Percentiles rank a stretch among this genome's conserved stretches.
phyloP scores from a whole-genome alignment of 2,797 vertebrate species.

The Sebastes steindachneri region DNA sequence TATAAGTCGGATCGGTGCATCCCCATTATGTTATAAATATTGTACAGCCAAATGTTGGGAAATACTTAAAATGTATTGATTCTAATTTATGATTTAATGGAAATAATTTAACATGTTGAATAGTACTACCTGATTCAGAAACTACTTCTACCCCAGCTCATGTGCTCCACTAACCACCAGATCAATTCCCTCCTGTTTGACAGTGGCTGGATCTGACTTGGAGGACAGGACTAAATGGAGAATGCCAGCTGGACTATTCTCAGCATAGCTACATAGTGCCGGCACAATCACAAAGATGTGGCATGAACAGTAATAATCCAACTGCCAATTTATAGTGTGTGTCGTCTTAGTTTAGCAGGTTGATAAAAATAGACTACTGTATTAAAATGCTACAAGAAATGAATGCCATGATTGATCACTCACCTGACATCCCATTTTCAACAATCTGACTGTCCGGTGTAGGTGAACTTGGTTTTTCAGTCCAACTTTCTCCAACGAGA shows the following conservation, averaged over 20 bases:
- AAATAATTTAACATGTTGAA: background rate
- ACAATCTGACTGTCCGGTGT: slow-evolving; percentile 55
- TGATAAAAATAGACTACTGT: background rate
- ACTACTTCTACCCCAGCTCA: background rate
- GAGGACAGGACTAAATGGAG: slow-evolving; percentile 71
- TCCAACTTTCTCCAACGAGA: slow-evolving; percentile 71
- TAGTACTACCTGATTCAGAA: background rate
- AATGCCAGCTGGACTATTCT: slow-evolving; percentile 83
- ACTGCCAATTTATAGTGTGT: slow-evolving; percentile 11
- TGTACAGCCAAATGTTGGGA: background rate
- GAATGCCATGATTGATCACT: slow-evolving; percentile 35
- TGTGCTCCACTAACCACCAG: slow-evolving; percentile 16
- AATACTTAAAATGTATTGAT: background rate
- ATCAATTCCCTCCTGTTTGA: slow-evolving; percentile 49
- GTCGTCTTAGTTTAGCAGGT: background rate
- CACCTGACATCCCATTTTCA: slow-evolving; percentile 76
- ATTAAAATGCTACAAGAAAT: background rate
- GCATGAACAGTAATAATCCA: slow-evolving; percentile 22
- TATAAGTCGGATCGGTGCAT: too few species aligned
- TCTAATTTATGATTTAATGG: background rate
- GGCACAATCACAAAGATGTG: slow-evolving; percentile 66
- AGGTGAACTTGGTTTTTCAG: slow-evolving; percentile 69
- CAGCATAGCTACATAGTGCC: slow-evolving; percentile 76
- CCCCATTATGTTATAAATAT: too few species aligned
- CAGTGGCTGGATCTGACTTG: slow-evolving; percentile 42